Evolutionary conservation across 2,113 vertebrate genomes (phyloP).

Genomic region (Ammodytes marinus): DNA sequence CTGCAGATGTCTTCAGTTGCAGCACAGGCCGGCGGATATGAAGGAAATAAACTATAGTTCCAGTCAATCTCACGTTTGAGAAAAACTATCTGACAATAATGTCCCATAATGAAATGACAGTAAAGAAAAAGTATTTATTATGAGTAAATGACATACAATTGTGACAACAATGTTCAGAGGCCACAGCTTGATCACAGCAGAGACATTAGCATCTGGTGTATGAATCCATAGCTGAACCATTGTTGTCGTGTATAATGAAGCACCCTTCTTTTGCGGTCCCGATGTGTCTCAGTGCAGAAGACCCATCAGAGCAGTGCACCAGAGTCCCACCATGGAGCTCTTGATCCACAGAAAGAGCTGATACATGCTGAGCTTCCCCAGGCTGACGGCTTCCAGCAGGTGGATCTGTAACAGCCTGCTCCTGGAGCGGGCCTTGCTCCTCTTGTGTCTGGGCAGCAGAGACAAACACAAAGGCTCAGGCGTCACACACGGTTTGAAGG

Average conservation of each 20-base stretch:
- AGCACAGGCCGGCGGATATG: background rate
- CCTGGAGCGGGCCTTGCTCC: constrained; percentile 83
- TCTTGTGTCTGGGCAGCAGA: constrained; percentile 86
- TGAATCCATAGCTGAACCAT: background rate
- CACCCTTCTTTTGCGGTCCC: background rate
- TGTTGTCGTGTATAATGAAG: no score
- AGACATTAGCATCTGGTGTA: background rate
- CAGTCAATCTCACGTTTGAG: background rate
- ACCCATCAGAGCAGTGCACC: constrained; percentile 83
- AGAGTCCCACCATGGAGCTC: constrained; percentile 81
- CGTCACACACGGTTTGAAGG: background rate
- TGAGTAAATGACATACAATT: background rate
- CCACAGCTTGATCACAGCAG: background rate
- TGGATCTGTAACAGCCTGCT: constrained; percentile 86
- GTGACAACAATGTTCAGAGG: background rate
- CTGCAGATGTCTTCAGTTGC: background rate
- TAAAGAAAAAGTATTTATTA: background rate
- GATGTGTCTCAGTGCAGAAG: constrained; percentile 70
- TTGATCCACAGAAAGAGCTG: constrained; percentile 89
- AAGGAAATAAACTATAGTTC: no score
- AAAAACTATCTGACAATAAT: background rate
- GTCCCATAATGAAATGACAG: background rate
- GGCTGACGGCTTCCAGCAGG: constrained; percentile 83
- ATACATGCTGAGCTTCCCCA: constrained; percentile 90
- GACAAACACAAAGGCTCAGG: background rate